A percentile compares a stretch with the other conserved stretches of the same genome.
These are phyloP conservation scores for Willisornis vidua DNA, from an alignment of 2,113 vertebrate species.

Conservation along the genomic window DNA sequence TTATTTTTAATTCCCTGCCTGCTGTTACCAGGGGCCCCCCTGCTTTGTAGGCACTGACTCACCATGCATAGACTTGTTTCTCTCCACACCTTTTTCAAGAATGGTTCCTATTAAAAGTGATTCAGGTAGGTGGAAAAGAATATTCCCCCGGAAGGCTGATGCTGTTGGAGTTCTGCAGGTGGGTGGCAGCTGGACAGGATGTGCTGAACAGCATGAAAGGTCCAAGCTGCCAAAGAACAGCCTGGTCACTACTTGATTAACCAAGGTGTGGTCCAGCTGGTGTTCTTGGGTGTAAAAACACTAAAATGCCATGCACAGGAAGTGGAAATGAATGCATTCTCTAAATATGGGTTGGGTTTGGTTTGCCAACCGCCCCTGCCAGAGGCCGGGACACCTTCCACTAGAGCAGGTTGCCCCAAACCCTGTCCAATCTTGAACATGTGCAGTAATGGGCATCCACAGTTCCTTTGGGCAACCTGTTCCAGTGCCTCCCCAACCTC, in stretches of 20 bases:
- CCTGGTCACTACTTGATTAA: no score
- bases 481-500: neutral
- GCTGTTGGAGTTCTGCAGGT: neutral
- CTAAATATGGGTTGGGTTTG: neutral
- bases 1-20: neutral
- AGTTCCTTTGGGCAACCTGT: neutral
- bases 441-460: neutral
- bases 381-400: neutral
- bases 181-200: neutral
- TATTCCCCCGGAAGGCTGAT: neutral
- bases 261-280: neutral
- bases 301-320: neutral
- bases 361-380: neutral
- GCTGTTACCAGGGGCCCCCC: neutral
- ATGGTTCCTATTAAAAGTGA: neutral
- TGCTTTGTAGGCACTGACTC: neutral
- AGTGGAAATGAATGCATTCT: accelerated
- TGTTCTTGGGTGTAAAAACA: neutral
- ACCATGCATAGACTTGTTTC: neutral
- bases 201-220: neutral
- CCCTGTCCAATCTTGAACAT: neutral
- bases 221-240: neutral
- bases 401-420: neutral
- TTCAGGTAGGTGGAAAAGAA: neutral
- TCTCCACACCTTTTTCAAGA: neutral